Evolutionary conservation across 2,888 invertebrate genomes (phyloP).

Genomic region (Kryphioiulus occultus): DNA sequence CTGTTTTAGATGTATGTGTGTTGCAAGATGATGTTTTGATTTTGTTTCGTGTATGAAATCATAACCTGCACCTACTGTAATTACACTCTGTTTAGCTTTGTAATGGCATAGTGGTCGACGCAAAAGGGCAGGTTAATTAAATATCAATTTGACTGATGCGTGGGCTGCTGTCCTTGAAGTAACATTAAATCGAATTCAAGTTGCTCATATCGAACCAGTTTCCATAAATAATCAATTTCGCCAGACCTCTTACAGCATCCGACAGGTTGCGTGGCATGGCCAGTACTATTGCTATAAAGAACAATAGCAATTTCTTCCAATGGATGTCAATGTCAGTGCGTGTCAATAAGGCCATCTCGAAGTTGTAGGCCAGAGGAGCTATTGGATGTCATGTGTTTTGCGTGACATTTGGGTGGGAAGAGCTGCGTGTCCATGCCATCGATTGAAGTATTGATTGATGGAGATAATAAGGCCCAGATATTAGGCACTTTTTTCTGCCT

Average conservation of each 20-base stretch:
- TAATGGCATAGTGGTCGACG: not conserved
- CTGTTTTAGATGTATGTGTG: no score
- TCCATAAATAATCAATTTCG: not conserved
- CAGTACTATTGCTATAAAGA: not conserved
- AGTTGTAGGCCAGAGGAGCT: not conserved
- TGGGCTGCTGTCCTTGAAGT: not conserved
- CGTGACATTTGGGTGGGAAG: not conserved
- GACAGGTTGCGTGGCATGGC: not conserved
- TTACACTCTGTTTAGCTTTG: no score
- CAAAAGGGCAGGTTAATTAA: not conserved
- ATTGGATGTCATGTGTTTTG: not conserved
- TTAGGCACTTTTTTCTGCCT: not conserved
- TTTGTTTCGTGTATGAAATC: no score
- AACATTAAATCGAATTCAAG: not conserved
- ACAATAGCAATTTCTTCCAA: not conserved
- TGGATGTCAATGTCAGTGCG: constrained; percentile 29
- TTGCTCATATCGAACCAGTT: not conserved
- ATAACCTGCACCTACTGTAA: no score
- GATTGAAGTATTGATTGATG: constrained; percentile 29
- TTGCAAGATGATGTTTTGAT: no score
- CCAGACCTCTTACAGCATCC: not conserved
- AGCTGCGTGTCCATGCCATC: not conserved
- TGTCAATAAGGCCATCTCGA: constrained; percentile 21
- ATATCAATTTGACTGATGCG: not conserved
- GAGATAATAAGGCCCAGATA: not conserved